Conservation (phyloP, 2,113 vertebrate species). For the Paramisgurnus dabryanus region DNA sequence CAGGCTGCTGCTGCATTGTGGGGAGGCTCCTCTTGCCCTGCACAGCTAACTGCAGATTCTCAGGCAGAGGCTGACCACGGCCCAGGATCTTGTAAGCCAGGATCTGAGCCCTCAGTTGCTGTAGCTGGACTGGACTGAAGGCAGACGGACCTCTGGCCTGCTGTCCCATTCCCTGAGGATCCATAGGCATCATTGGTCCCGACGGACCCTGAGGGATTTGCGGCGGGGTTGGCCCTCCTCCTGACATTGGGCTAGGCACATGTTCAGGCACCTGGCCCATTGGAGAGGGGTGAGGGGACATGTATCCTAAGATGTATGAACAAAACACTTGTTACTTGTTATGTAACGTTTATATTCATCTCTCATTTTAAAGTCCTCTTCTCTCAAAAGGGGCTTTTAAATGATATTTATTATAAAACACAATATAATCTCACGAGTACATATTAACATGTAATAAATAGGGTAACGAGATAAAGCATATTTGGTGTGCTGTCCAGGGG, state of each 20-base stretch:
- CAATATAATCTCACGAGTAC: too few relatives aligned
- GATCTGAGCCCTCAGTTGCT: conserved; percentile 97
- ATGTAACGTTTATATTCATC: too few relatives aligned
- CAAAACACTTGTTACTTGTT: neutral
- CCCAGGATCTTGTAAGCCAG: conserved; percentile 97
- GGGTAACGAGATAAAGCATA: too few relatives aligned
- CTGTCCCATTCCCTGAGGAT: conserved; percentile 87
- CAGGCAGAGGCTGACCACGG: conserved; percentile 92
- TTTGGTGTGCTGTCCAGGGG: too few relatives aligned
- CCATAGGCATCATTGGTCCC: conserved; percentile 85
- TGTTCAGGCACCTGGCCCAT: conserved; percentile 87
- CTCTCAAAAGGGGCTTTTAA: neutral
- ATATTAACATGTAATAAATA: neutral
- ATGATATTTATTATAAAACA: neutral
- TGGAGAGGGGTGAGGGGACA: conserved; percentile 95
- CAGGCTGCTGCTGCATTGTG: conserved; percentile 86
- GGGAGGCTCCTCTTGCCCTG: conserved; percentile 95
- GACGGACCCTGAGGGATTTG: conserved; percentile 88
- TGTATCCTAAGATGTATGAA: conserved; percentile 80
- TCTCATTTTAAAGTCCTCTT: neutral
- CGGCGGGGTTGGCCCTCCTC: conserved; percentile 91
- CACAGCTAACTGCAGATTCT: conserved; percentile 95
- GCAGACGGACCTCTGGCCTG: conserved; percentile 87
- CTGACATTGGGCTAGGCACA: conserved; percentile 91
- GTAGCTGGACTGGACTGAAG: conserved; percentile 93